phyloP scores from a whole-genome alignment of 2,113 vertebrate species.

The Bos indicus region DNA sequence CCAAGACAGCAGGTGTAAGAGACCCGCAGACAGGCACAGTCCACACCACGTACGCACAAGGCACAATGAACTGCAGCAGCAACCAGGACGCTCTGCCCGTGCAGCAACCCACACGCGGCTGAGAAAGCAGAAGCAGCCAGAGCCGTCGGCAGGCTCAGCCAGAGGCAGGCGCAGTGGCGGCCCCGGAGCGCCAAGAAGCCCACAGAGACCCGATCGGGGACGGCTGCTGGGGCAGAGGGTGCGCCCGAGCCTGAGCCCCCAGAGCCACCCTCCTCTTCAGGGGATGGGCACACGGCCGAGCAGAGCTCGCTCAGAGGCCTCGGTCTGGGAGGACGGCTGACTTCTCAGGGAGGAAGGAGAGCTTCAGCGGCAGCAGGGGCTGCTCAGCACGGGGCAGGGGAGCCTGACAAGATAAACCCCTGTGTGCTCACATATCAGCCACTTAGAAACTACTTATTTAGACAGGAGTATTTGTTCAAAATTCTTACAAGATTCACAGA shows the following conservation, averaged over 20 bases:
- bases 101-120: fast-evolving
- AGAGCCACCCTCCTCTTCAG: background rate
- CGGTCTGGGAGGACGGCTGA: background rate
- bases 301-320: background rate
- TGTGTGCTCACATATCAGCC: background rate
- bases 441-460: background rate
- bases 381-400: background rate
- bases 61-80: fast-evolving
- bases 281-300: background rate
- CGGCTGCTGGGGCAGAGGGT: background rate
- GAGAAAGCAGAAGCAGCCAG: fast-evolving
- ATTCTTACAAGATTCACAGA: background rate
- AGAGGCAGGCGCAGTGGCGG: fast-evolving
- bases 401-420: background rate
- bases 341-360: background rate
- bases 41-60: fast-evolving
- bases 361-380: background rate
- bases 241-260: background rate
- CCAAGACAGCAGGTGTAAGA: background rate
- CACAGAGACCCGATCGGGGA: background rate
- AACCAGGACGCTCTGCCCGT: fast-evolving
- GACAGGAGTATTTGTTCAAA: background rate
- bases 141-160: background rate
- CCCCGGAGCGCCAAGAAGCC: background rate
- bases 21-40: background rate